Conservation (phyloP, 2,888 invertebrate species). For the Trachelus stipa region DNA sequence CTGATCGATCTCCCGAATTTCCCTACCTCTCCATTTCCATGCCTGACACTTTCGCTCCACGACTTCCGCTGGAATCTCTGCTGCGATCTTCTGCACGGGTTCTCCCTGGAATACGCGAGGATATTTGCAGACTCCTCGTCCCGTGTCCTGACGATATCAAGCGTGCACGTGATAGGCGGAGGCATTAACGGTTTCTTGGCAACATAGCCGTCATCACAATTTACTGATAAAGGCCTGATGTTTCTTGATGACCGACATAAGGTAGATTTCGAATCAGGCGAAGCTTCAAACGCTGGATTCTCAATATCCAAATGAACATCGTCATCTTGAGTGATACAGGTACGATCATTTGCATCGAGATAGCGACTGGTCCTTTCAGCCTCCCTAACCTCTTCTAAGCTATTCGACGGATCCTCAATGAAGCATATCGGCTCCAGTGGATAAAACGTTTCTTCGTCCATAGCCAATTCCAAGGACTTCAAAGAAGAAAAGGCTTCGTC, state of each 20-base stretch:
- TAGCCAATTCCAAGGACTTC: not conserved
- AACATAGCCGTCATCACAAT: not conserved
- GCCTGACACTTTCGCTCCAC: constrained; percentile 33
- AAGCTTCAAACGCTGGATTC: constrained; percentile 27
- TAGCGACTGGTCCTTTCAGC: not conserved
- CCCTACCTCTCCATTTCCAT: constrained; percentile 11
- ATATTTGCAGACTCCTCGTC: constrained; percentile 9
- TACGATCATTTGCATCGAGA: not conserved
- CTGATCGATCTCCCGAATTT: constrained; percentile 26
- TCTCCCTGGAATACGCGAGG: not conserved
- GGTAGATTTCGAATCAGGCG: constrained; percentile 13
- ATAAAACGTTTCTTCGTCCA: constrained; percentile 21
- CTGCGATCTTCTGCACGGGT: not conserved
- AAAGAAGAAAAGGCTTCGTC: not conserved
- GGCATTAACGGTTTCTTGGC: too few species aligned
- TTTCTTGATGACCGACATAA: constrained; percentile 4
- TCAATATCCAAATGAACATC: constrained; percentile 7
- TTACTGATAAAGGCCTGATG: constrained; percentile 22
- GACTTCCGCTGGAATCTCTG: constrained; percentile 33
- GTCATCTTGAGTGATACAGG: not conserved
- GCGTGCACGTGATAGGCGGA: too few species aligned
- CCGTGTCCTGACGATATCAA: too few species aligned
- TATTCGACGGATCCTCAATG: constrained; percentile 13
- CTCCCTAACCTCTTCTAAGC: not conserved
- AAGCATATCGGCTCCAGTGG: constrained; percentile 40